Base-by-base conservation (phyloP, 2,888 invertebrate species). In the Xestia sexstrigata region DNA sequence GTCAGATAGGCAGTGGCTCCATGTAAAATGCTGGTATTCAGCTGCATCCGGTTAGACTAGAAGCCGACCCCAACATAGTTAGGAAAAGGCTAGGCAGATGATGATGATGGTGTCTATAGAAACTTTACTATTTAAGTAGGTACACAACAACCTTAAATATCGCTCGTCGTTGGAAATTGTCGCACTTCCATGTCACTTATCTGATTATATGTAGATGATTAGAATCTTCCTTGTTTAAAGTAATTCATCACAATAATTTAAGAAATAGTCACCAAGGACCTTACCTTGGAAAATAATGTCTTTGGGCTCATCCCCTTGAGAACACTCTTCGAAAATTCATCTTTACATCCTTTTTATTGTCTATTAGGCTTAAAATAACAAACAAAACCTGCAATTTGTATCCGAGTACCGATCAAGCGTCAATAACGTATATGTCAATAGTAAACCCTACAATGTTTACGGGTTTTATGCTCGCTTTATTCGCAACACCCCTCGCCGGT, bases 401-500 rank as follows among this genome's bases (percentile, higher is more conserved):
- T 85, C 82, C 74, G 78, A 89, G 89, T 87, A 85, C 89, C 83
- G 84, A 87, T 89, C 86, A 88, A 84, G 87, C 91, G 89, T 78
- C 83, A 88, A 88, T 87, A 88, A 84, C 88, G 82, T 93, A 93
- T 92, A 93, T 92, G 93, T 91, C 93, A 89, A 90, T 90, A 91
- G 86, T 84, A 91, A 90, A 81, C 90, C 90, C 84, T 85, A 79
- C 86, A 84, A 90, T 90, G 91, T 93, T 93, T 93, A 93, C 89
- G 89, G 91, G 90, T 93, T 94, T 93, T 93, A 94, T 91, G 90
- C 91, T 90, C 90, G 92, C 90, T 94, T 95, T 95, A 95, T 96
- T 96, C 90, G 96, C 96, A 95, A 92, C 94, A 93, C 95, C 95
- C 95, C 93, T 93, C 92, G 85, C 88, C 90, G 87, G 89, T 92